Percentiles rank a stretch among this genome's conserved stretches.
These are phyloP conservation scores for Saguinus imperator DNA, from an alignment of 2,113 vertebrate genomes.

Conservation along the genomic window DNA sequence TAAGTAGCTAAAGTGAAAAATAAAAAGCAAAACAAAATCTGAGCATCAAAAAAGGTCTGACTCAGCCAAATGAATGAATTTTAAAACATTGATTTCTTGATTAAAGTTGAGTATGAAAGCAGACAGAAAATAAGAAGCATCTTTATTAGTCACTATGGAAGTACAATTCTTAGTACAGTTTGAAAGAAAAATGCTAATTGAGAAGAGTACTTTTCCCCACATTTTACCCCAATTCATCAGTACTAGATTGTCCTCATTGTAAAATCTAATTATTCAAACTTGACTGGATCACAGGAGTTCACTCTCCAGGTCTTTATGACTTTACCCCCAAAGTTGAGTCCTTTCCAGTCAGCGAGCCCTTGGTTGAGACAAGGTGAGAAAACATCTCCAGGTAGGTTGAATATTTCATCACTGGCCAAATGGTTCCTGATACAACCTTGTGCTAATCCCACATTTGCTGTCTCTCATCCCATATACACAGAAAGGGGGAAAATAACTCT, in stretches of 20 bases:
- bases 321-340: not conserved
- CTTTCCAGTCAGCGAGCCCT: not conserved
- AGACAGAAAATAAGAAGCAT: not conserved
- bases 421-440: conserved; percentile 38
- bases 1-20: not conserved
- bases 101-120: not conserved
- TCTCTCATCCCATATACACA: not conserved
- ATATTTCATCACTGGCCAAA: not conserved
- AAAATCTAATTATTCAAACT: conserved; percentile 33
- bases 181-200: not conserved
- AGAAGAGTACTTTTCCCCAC: not conserved
- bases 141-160: not conserved
- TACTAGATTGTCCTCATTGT: not conserved
- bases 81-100: not conserved
- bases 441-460: not conserved
- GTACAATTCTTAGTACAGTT: not conserved
- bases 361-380: not conserved
- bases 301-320: not conserved
- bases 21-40: conserved; percentile 14
- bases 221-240: not conserved
- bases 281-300: not conserved
- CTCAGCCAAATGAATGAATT: conserved; percentile 44
- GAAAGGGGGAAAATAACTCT: not conserved
- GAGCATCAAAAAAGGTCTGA: not conserved
- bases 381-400: not conserved